A percentile compares a stretch with the other conserved stretches of the same genome.
Conservation (phyloP, 2,797 vertebrate genomes). For the Diglossa cyanea region DNA sequence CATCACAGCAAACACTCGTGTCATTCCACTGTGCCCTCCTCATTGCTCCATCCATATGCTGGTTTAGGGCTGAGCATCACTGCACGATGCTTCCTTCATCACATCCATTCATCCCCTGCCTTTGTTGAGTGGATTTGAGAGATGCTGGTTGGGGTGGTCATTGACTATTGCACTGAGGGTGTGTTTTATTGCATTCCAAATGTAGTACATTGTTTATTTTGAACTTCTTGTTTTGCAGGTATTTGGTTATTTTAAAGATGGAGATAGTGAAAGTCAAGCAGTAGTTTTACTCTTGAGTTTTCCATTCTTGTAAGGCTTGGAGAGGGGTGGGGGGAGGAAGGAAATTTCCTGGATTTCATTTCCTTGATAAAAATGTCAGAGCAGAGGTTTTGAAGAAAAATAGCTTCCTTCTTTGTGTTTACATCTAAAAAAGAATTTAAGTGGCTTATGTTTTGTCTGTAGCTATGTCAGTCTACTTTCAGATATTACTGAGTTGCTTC, state of each 20-base stretch:
- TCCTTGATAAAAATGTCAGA: background rate
- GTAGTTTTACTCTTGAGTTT: background rate
- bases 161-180: background rate
- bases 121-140: background rate
- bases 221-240: background rate
- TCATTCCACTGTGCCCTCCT: background rate
- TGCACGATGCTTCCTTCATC: slow-evolving; percentile 31
- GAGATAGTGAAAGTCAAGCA: background rate
- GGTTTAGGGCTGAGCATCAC: slow-evolving; percentile 6
- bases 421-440: background rate
- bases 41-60: background rate
- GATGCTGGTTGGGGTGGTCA: background rate
- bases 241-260: background rate
- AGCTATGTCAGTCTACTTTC: background rate
- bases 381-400: background rate
- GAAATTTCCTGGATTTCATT: background rate
- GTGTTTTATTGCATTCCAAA: background rate
- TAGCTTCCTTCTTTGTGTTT: background rate
- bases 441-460: background rate
- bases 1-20: background rate
- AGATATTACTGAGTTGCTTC: background rate
- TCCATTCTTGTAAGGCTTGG: background rate
- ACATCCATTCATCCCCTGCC: background rate
- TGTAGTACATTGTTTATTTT: background rate
- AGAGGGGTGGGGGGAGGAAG: background rate